phyloP scores from a whole-genome alignment of 2,888 invertebrate genomes.

The Quadroppia sp. region DNA sequence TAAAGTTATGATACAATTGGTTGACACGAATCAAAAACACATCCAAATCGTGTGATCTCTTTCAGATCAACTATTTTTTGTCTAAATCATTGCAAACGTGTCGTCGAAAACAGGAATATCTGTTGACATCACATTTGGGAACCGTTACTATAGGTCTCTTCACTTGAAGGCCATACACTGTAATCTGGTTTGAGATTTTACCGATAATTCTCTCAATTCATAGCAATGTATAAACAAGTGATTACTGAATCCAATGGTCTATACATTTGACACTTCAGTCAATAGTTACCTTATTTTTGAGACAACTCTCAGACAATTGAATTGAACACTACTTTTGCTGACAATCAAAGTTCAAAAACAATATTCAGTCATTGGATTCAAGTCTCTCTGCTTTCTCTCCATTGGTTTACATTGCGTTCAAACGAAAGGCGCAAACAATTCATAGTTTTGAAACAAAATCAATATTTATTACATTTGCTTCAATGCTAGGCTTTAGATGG shows the following conservation, averaged over 20 bases:
- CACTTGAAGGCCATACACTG: not conserved
- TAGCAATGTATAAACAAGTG: not conserved
- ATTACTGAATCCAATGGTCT: not conserved
- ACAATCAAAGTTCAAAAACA: no score
- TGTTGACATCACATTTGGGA: not conserved
- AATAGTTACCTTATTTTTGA: no score
- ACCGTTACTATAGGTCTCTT: not conserved
- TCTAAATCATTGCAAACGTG: not conserved
- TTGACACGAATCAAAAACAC: not conserved
- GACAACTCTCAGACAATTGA: no score
- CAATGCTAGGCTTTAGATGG: no score
- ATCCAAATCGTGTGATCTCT: not conserved
- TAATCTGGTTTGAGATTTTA: slow-evolving; percentile 5
- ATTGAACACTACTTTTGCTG: no score
- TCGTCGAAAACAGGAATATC: not conserved
- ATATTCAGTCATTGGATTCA: no score
- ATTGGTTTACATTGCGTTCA: not conserved
- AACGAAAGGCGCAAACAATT: not conserved
- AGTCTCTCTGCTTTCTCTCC: not conserved
- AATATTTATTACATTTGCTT: no score
- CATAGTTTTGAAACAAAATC: no score
- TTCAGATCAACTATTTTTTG: not conserved
- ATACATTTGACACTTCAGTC: no score
- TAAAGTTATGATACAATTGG: not conserved
- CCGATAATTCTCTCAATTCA: not conserved